A percentile compares a stretch with the other conserved stretches of the same genome.
These are phyloP conservation scores for Cataglyphis albicans DNA, from an alignment of 2,888 invertebrate species.

Conservation along the genomic window DNA sequence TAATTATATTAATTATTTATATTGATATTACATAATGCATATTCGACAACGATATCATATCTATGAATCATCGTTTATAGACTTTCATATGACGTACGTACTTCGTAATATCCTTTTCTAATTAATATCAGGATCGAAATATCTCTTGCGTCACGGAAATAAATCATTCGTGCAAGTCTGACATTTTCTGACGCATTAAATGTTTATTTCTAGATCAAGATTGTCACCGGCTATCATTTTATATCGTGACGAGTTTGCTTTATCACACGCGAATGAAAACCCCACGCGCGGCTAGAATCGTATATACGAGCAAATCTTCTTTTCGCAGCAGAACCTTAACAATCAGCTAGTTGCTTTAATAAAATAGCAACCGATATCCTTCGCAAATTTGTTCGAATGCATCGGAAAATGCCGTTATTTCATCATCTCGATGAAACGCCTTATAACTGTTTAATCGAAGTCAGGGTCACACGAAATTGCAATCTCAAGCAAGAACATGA, in stretches of 20 bases:
- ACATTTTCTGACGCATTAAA: conserved; percentile 44
- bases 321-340: not conserved
- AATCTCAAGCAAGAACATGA: conserved; percentile 39
- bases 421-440: conserved; percentile 48
- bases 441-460: conserved; percentile 60
- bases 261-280: conserved; percentile 18
- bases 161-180: conserved; percentile 50
- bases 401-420: conserved; percentile 4
- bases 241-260: conserved; percentile 12
- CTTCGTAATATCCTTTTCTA: conserved; percentile 5
- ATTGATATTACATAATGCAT: not conserved
- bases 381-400: not conserved
- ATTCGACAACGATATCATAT: conserved; percentile 10
- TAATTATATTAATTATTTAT: conserved; percentile 7
- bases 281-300: not conserved
- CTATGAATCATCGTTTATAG: conserved; percentile 22
- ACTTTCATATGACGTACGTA: conserved; percentile 19
- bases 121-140: conserved; percentile 43
- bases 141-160: conserved; percentile 54
- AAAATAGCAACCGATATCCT: not conserved
- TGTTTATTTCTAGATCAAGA: conserved; percentile 34
- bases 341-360: not conserved
- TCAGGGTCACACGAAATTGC: conserved; percentile 60
- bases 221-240: conserved; percentile 27
- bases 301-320: not conserved